Base-by-base conservation (phyloP, 37 sponge, comb jelly and placozoan genomes). In the Halichondria panicea region DNA sequence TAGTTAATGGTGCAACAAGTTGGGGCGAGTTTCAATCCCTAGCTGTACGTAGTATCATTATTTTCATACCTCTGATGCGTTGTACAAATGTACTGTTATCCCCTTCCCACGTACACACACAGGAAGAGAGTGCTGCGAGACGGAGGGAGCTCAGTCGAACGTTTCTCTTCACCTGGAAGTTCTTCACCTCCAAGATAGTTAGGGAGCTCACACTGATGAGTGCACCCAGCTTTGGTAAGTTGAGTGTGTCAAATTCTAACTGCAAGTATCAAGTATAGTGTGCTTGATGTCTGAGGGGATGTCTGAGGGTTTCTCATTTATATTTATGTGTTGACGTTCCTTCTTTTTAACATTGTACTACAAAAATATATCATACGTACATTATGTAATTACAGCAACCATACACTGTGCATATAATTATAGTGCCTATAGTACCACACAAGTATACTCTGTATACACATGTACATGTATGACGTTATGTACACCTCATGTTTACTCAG, bases 141-240 rank as follows among this genome's bases (percentile, higher is more conserved):
- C 22, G 4, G 56, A 76, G 43, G 40, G 50, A 72, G 27, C 60
- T 57, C 0, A 59, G 88, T 2, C 46, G 40, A 41, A 48, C 63
- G 15, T 91, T 91, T 70, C 69, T 81, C 7, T 36, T 77, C 46
- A 82, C 78, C 21, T 96, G 97, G 97, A 81, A 87, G 30, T 90
- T 81, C 70, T 87, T 93, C 70, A 87, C 80, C 15, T 79, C 89
- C 12, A 82, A 84, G 67, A 79, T 93, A 22, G 74, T 81, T 55
- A 42, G 87, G 33, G 91, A 96, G 44, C 59, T 96, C 55, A 90
- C 91, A 46, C 75, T 90, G 0, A 75, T 56, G 39, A 90, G 81
- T 81, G 95, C 95, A 1, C 75, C 91, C 4, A 89, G 91, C 38
- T 90, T 90, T 70, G 88, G 95, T 90, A 63, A 48, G 85, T 61